Percentiles rank a stretch among this genome's conserved stretches.
phyloP scores from a whole-genome alignment of 1,140 invertebrate genomes.

The Drosophila tsacasi region DNA sequence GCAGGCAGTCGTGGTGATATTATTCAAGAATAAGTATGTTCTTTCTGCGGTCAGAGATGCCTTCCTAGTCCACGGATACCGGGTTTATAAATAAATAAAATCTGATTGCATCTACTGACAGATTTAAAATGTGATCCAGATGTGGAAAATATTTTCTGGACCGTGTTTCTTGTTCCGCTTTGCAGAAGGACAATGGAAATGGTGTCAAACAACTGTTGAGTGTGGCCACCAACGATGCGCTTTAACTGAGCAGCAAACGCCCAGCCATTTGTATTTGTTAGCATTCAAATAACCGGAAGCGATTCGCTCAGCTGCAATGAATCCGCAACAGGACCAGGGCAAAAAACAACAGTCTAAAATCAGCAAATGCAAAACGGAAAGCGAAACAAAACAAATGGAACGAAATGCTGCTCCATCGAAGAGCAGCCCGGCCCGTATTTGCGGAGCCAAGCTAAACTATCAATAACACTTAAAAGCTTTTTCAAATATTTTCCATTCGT shows the following conservation, averaged over 20 bases:
- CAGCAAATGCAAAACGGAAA: conserved; percentile 39
- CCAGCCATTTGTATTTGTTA: conserved; percentile 79
- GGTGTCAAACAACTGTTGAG: conserved; percentile 79
- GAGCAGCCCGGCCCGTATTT: conserved; percentile 8
- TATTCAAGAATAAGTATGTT: neutral
- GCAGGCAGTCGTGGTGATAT: neutral
- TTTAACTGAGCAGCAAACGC: conserved; percentile 50
- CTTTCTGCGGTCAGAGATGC: neutral
- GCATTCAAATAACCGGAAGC: conserved; percentile 81
- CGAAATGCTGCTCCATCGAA: conserved; percentile 27
- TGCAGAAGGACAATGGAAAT: conserved; percentile 36
- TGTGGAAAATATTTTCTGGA: conserved; percentile 49
- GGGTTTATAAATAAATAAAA: neutral
- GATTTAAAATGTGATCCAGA: conserved; percentile 59
- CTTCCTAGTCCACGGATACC: too few relatives aligned
- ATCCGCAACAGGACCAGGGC: conserved; percentile 28
- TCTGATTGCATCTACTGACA: conserved; percentile 1
- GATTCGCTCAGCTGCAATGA: conserved; percentile 37
- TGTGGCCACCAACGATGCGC: conserved; percentile 29
- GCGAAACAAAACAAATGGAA: conserved; percentile 44
- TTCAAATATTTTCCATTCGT: conserved; percentile 74
- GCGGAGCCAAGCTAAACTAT: conserved; percentile 67
- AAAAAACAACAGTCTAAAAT: conserved; percentile 34
- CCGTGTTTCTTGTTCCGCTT: conserved; percentile 25
- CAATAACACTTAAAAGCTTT: conserved; percentile 84